A percentile compares a stretch with the other conserved stretches of the same genome.
These are phyloP conservation scores for Mesorhabditis sp. DNA, from an alignment of 2,888 invertebrate genomes.

Conservation along the genomic window DNA sequence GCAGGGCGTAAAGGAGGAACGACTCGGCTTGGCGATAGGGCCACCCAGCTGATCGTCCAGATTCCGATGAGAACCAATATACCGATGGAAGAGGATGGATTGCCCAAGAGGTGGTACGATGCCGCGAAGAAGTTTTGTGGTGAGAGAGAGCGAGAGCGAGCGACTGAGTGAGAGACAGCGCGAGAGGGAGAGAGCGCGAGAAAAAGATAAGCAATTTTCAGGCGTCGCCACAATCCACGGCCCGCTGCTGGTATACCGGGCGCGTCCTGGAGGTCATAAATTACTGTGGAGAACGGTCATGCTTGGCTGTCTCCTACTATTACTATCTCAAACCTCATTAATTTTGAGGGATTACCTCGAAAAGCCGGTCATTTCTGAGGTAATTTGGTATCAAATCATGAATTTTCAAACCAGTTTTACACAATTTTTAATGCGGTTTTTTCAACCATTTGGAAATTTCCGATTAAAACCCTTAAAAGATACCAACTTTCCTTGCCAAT, in stretches of 20 bases:
- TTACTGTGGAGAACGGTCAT: neutral
- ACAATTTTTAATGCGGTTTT: too few relatives aligned
- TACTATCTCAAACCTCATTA: neutral
- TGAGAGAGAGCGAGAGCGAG: neutral
- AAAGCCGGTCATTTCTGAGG: neutral
- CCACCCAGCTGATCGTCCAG: neutral
- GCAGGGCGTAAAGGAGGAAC: too few relatives aligned
- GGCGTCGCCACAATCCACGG: neutral
- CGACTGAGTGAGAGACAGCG: too few relatives aligned
- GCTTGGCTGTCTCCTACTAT: neutral
- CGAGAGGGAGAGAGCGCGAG: too few relatives aligned
- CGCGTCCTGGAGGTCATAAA: neutral
- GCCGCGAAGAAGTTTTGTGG: slow-evolving; percentile 5
- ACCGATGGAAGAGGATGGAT: neutral
- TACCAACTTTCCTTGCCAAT: too few relatives aligned
- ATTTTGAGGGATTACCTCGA: neutral
- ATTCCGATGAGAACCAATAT: neutral
- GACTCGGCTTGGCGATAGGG: neutral
- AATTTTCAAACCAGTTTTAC: neutral
- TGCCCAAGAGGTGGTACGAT: neutral
- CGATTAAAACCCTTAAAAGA: too few relatives aligned
- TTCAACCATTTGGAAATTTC: too few relatives aligned
- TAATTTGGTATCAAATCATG: neutral
- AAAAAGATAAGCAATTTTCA: neutral
- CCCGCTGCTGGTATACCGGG: neutral